These are phyloP conservation scores for Cylindroiulus punctatus DNA, from an alignment of 2,888 invertebrate genomes.

Conservation along the genomic window DNA sequence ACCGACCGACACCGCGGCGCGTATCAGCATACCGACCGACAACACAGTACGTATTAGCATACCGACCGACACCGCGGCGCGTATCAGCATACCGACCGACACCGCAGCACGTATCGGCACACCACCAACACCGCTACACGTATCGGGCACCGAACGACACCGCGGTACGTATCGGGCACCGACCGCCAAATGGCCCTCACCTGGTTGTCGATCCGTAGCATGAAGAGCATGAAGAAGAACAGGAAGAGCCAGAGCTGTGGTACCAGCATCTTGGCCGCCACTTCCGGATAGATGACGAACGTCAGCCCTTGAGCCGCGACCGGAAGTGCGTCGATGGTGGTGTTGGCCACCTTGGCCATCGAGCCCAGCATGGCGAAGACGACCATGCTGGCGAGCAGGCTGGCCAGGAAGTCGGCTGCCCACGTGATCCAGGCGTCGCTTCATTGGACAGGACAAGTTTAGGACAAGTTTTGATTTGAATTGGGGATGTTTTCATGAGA, in stretches of 20 bases:
- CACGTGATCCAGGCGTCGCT: constrained; percentile 53
- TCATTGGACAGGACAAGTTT: not conserved
- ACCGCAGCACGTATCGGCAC: too few species aligned
- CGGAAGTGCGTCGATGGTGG: constrained; percentile 45
- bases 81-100: too few species aligned
- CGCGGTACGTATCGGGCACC: not conserved
- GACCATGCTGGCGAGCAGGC: constrained; percentile 43
- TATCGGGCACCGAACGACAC: too few species aligned
- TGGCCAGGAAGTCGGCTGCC: constrained; percentile 46
- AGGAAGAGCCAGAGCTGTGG: constrained; percentile 51
- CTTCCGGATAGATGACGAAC: constrained; percentile 47
- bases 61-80: too few species aligned
- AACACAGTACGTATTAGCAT: too few species aligned
- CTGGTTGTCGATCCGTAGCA: constrained; percentile 50
- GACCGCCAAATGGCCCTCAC: not conserved
- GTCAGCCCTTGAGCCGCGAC: constrained; percentile 33
- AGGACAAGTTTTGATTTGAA: too few species aligned
- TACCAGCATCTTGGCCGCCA: constrained; percentile 21
- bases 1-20: too few species aligned
- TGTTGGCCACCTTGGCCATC: constrained; percentile 51
- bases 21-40: too few species aligned
- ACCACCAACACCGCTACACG: too few species aligned
- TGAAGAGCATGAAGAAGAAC: constrained; percentile 48
- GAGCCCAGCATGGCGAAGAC: constrained; percentile 49
- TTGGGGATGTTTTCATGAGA: too few species aligned